phyloP scores from a whole-genome alignment of 2,797 vertebrate genomes.

The Cuculus canorus region DNA sequence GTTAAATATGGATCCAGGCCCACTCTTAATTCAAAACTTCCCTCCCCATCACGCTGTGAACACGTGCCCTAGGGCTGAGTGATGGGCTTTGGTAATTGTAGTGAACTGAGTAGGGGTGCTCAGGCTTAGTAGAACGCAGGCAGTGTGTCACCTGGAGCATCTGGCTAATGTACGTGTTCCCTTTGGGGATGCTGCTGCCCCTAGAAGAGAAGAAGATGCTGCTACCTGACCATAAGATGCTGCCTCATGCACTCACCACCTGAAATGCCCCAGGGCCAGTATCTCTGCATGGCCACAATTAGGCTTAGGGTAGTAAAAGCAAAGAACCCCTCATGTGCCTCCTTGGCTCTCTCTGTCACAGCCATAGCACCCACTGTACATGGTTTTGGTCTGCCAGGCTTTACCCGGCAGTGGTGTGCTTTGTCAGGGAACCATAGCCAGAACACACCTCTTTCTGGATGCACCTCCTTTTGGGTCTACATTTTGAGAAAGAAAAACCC shows the following conservation, averaged over 20 bases:
- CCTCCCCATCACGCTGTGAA: background rate
- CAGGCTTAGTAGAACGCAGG: background rate
- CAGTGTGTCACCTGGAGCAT: background rate
- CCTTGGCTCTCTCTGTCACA: background rate
- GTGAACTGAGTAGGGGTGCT: background rate
- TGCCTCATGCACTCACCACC: background rate
- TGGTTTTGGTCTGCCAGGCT: background rate
- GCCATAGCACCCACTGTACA: background rate
- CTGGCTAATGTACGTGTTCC: rapidly evolving
- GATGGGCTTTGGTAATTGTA: background rate
- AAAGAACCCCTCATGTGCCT: background rate
- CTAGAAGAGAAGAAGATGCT: background rate
- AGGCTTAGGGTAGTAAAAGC: background rate
- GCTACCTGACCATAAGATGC: background rate
- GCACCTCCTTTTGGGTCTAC: background rate
- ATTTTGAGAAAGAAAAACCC: background rate
- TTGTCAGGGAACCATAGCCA: background rate
- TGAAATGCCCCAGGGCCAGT: background rate
- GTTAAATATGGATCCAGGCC: background rate
- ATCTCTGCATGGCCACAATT: background rate
- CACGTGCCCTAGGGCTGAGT: rapidly evolving
- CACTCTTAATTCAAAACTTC: background rate
- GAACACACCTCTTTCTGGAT: background rate
- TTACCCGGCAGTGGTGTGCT: background rate
- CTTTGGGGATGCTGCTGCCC: background rate